Evolutionary conservation across 2,797 vertebrate species (phyloP).

Genomic region (Botia almorhae): DNA sequence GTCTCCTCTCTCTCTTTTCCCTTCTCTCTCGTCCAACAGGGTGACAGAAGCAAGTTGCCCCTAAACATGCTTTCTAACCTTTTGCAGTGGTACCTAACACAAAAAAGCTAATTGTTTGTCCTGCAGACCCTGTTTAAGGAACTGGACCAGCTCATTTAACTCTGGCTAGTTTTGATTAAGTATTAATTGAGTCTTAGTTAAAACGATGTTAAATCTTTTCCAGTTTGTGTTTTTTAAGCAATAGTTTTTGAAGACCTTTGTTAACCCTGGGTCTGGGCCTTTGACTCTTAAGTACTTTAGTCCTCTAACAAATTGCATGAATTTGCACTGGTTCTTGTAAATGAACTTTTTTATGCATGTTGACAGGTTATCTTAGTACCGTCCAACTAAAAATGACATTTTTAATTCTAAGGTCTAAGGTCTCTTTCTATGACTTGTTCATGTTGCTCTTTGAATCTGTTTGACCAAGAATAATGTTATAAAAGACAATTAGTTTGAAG

Average conservation of each 20-base stretch:
- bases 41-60: conserved; percentile 81
- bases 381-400: conserved; percentile 34
- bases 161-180: neutral
- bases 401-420: neutral
- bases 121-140: neutral
- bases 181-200: neutral
- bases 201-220: neutral
- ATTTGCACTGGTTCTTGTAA: neutral
- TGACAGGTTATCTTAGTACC: neutral
- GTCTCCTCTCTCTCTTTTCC: conserved; percentile 70
- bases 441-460: conserved; percentile 34
- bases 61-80: conserved; percentile 77
- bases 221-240: neutral
- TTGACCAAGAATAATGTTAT: conserved; percentile 52
- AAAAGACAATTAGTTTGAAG: conserved; percentile 41
- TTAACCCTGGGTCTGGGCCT: conserved; percentile 37
- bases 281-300: conserved; percentile 73
- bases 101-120: neutral
- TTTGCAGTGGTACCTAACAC: conserved; percentile 66
- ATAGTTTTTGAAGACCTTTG: neutral
- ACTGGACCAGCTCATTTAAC: neutral
- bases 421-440: conserved; percentile 12
- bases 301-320: neutral
- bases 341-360: conserved; percentile 18
- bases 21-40: conserved; percentile 73